phyloP scores from a whole-genome alignment of 2,113 vertebrate genomes.

The Pachyramphus minor region DNA sequence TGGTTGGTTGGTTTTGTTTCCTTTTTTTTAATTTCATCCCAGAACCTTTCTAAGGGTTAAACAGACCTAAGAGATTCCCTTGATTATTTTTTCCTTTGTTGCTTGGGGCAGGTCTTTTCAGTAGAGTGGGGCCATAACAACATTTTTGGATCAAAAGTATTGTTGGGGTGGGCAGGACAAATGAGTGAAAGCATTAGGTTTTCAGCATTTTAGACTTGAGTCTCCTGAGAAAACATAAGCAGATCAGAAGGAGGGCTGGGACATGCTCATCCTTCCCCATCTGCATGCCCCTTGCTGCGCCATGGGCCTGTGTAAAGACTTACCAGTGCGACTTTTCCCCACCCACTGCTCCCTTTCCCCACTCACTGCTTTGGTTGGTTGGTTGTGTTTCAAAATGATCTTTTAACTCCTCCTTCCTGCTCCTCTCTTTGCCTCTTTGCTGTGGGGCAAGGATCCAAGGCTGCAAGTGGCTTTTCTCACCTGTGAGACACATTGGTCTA shows the following conservation, averaged over 20 bases:
- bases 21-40: neutral
- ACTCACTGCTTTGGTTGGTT: neutral
- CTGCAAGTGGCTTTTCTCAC: neutral
- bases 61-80: neutral
- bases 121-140: neutral
- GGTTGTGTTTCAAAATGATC: too few relatives aligned
- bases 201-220: neutral
- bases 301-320: neutral
- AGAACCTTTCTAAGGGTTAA: neutral
- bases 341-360: neutral
- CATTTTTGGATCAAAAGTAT: neutral
- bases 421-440: neutral
- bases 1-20: too few relatives aligned
- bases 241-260: neutral
- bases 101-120: neutral
- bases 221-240: neutral
- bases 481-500: neutral
- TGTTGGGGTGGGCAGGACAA: neutral
- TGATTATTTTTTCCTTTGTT: neutral
- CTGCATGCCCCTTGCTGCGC: accelerated
- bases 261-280: neutral
- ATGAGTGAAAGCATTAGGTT: neutral
- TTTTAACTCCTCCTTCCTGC: neutral
- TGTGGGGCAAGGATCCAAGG: neutral
- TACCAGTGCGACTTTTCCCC: neutral